phyloP scores from a whole-genome alignment of 2,888 invertebrate species.

The Phalangium opilio region DNA sequence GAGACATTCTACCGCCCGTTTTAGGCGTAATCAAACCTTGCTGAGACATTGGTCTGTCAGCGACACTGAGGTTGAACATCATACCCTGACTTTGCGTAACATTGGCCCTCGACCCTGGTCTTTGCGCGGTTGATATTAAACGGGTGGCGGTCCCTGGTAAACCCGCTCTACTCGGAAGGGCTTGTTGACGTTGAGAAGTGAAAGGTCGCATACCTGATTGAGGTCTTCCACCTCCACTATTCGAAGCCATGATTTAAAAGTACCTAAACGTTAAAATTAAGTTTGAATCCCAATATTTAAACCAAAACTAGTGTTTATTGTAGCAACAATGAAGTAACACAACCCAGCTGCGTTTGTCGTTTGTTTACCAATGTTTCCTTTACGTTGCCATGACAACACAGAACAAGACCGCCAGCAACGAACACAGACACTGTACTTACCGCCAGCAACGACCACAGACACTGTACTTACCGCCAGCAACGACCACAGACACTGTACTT shows the following conservation, averaged over 20 bases:
- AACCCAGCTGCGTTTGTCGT: too few relatives aligned
- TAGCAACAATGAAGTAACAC: too few relatives aligned
- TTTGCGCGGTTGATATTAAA: constrained; percentile 13
- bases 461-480: too few relatives aligned
- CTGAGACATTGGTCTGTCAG: constrained; percentile 64
- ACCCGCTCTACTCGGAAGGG: constrained; percentile 11
- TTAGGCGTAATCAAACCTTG: constrained; percentile 57
- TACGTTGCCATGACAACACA: too few relatives aligned
- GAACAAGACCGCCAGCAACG: too few relatives aligned
- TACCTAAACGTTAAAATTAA: too few relatives aligned
- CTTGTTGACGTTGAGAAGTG: constrained; percentile 11
- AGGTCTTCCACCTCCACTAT: constrained; percentile 16
- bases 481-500: too few relatives aligned
- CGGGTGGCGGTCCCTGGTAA: constrained; percentile 15
- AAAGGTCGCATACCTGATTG: constrained; percentile 14
- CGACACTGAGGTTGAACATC: constrained; percentile 33
- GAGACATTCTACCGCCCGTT: constrained; percentile 34
- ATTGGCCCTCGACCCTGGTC: constrained; percentile 16
- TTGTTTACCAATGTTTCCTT: too few relatives aligned
- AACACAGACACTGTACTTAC: too few relatives aligned
- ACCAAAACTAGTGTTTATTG: too few relatives aligned
- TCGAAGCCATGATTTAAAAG: constrained; percentile 8
- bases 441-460: too few relatives aligned
- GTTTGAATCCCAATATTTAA: too few relatives aligned
- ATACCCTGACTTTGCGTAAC: constrained; percentile 18